Percentiles rank a stretch among this genome's conserved stretches.
These are phyloP conservation scores for Atrina japonica DNA, from an alignment of 2,888 invertebrate genomes.

Conservation along the genomic window DNA sequence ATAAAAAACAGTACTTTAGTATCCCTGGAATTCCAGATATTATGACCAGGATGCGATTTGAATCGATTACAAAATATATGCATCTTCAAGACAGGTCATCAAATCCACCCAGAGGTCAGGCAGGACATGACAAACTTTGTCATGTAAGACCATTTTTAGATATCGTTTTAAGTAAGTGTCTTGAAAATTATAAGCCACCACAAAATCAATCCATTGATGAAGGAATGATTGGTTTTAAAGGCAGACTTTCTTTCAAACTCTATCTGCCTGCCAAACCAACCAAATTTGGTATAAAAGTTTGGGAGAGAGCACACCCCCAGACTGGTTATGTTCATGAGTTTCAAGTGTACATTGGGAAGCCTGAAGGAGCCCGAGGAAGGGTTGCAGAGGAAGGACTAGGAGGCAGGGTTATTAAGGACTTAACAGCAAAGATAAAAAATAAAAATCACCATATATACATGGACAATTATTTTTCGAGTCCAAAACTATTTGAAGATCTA, in stretches of 20 bases:
- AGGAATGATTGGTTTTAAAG: conserved; percentile 37
- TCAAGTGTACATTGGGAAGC: conserved; percentile 29
- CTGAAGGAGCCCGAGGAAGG: conserved; percentile 9
- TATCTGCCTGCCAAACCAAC: conserved; percentile 38
- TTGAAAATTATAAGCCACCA: conserved; percentile 23
- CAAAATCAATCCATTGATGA: conserved; percentile 34
- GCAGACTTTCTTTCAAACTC: conserved; percentile 31
- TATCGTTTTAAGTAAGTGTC: conserved; percentile 4
- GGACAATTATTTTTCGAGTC: conserved; percentile 27
- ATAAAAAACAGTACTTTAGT: conserved; percentile 10
- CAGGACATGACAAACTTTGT: conserved; percentile 39
- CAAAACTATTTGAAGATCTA: conserved; percentile 12
- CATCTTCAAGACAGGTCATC: conserved; percentile 27
- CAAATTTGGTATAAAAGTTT: conserved; percentile 39
- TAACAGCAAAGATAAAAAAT: not conserved
- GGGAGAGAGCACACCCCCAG: conserved; percentile 25
- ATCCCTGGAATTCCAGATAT: conserved; percentile 24
- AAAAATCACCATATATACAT: conserved; percentile 29
- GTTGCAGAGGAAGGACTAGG: conserved; percentile 26
- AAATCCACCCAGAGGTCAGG: conserved; percentile 16
- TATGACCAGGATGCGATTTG: conserved; percentile 34
- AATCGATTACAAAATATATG: conserved; percentile 20
- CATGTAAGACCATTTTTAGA: conserved; percentile 31
- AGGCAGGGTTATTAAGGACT: conserved; percentile 24
- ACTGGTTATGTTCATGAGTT: conserved; percentile 38